Evolutionary conservation across 2,888 invertebrate species (phyloP).

Genomic region (Troides aeacus): DNA sequence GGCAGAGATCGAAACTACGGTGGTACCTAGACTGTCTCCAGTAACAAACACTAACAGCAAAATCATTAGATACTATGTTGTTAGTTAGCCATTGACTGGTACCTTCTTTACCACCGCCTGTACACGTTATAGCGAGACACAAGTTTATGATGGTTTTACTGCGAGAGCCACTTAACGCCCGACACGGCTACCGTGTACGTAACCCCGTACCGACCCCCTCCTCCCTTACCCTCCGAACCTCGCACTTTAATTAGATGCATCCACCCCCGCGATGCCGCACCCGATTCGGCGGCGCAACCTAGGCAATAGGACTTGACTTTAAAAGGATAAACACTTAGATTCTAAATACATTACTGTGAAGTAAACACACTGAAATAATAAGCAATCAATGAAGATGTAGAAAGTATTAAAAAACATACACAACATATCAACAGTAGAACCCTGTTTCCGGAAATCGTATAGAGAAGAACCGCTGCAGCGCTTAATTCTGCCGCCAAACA

Average conservation of each 20-base stretch:
- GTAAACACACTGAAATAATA: conserved; percentile 14
- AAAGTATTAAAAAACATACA: too few relatives aligned
- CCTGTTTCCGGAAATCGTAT: too few relatives aligned
- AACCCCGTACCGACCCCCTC: conserved; percentile 37
- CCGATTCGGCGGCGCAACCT: conserved; percentile 49
- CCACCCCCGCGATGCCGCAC: conserved; percentile 41
- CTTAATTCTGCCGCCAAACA: too few relatives aligned
- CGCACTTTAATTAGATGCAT: conserved; percentile 57
- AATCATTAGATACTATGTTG: too few relatives aligned
- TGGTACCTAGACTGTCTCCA: too few relatives aligned
- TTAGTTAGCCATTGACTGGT: background rate
- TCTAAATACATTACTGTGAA: conserved; percentile 47
- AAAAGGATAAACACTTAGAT: background rate
- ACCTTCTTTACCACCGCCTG: conserved; percentile 37
- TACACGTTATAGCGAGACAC: conserved; percentile 62
- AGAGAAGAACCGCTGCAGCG: too few relatives aligned
- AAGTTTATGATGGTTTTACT: conserved; percentile 77
- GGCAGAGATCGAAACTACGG: too few relatives aligned
- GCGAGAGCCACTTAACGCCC: conserved; percentile 74
- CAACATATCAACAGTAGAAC: too few relatives aligned
- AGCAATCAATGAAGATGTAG: too few relatives aligned
- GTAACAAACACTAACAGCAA: too few relatives aligned
- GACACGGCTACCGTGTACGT: conserved; percentile 61
- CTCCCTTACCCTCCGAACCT: conserved; percentile 29
- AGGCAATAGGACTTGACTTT: background rate